Evolutionary conservation across 2,888 invertebrate genomes (phyloP), one percentile per base, ranked within the genome.

Genomic region (Orchesellides sinensis): DNA sequence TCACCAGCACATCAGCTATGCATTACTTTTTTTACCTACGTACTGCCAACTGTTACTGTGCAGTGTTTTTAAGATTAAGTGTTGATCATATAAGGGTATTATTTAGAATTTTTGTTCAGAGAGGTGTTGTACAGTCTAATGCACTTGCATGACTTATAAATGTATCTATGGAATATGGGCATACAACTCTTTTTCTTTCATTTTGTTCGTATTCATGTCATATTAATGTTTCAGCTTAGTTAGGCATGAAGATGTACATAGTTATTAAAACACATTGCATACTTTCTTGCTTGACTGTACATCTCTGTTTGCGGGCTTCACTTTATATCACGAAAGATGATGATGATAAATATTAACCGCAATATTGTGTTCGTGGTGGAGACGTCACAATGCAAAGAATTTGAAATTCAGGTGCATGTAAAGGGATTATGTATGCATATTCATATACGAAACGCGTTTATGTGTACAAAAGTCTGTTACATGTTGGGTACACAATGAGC

Each of bases 401-500:
- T 6, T 32, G 32, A 8, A 10, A 14, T 8, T 40, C 40, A 40
- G 40, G 40, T 5, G 40, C 40, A 40, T 40, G n/a, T 40, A 40
- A 40, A 40, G n/a, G 40, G 10, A 40, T 40, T 40, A 10, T 40
- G 10, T 40, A 40, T 54, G 23, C 54, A 54, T 54, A 54, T 54
- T 54, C 54, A 54, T 54, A n/a, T 47, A n/a, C 17, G 52, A 32
- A 6, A 40, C 40, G 14, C 6, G 32, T 32, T 32, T 32, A 5
- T 40, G 10, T 40, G 10, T 40, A n/a, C 10, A n/a, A 40, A 40
- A 40, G 40, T 40, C n/a, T n/a, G n/a, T 40, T 40, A 40, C 25
- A 23, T 12, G 12, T 23, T 23, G 54, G 80, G 80, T 49, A 66
- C 73, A 80, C 73, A 80, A 78, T 69, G 19, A 40, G 63, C n/a